A percentile compares a stretch with the other conserved stretches of the same genome.
phyloP scores from a whole-genome alignment of 1,140 invertebrate genomes.

The Euglossa dilemma region DNA sequence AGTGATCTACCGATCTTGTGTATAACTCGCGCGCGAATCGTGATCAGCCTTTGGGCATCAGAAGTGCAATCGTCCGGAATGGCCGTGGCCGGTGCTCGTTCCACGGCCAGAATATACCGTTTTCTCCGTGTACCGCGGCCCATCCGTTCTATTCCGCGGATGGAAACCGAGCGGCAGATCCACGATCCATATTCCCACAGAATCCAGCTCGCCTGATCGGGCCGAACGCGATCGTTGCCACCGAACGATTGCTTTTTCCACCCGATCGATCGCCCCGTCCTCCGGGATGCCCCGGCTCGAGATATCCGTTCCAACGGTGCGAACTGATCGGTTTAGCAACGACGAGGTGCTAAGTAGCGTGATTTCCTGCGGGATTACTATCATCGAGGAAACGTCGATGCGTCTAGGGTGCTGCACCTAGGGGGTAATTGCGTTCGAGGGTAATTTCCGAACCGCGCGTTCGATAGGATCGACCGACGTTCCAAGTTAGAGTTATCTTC shows the following conservation, averaged over 20 bases:
- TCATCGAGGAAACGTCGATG: background rate
- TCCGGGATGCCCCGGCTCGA: too few species aligned
- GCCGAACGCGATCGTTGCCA: slow-evolving; percentile 36
- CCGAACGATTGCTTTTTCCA: slow-evolving; percentile 19
- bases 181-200: slow-evolving; percentile 62
- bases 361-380: background rate
- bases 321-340: background rate
- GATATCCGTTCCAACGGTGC: too few species aligned
- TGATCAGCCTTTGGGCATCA: slow-evolving; percentile 75
- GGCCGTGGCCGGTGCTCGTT: slow-evolving; percentile 57
- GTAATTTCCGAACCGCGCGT: too few species aligned
- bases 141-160: slow-evolving; percentile 39
- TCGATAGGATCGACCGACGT: too few species aligned
- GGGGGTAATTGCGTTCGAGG: background rate
- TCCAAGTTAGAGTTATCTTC: too few species aligned
- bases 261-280: background rate
- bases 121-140: slow-evolving; percentile 50
- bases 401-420: background rate
- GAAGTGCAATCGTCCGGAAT: slow-evolving; percentile 72
- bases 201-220: background rate
- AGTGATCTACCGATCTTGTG: slow-evolving; percentile 78
- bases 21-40: slow-evolving; percentile 71
- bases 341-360: background rate
- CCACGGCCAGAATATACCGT: slow-evolving; percentile 59
- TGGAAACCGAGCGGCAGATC: slow-evolving; percentile 51